These are phyloP conservation scores for Delia radicum DNA, from an alignment of 1,140 invertebrate genomes.

Conservation along the genomic window DNA sequence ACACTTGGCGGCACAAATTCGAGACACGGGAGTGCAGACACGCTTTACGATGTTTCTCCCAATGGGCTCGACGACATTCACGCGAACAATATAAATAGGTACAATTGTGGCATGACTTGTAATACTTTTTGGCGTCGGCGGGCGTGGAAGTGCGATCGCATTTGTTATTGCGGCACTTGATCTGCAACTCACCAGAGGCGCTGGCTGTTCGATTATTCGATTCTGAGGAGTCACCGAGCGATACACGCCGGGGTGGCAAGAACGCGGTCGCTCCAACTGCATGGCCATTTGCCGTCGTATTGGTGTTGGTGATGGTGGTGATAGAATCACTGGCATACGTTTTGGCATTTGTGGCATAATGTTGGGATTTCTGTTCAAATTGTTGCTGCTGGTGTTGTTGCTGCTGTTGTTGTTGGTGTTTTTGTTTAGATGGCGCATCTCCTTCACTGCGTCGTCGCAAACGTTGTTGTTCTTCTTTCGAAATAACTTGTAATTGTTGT, in stretches of 20 bases:
- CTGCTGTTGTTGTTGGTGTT: conserved; percentile 36
- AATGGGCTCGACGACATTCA: conserved; percentile 81
- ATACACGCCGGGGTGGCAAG: conserved; percentile 37
- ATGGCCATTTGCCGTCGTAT: conserved; percentile 11
- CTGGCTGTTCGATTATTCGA: conserved; percentile 32
- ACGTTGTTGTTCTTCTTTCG: conserved; percentile 42
- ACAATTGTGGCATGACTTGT: conserved; percentile 92
- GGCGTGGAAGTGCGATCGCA: conserved; percentile 66
- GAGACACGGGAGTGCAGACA: conserved; percentile 87
- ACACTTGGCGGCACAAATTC: conserved; percentile 83
- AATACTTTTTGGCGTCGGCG: conserved; percentile 70
- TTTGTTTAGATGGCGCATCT: conserved; percentile 43
- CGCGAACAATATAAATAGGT: conserved; percentile 84
- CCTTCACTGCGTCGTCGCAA: conserved; percentile 52
- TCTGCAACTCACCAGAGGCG: conserved; percentile 56
- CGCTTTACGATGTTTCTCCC: conserved; percentile 87
- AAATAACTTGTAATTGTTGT: conserved; percentile 33
- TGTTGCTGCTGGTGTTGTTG: conserved; percentile 28
- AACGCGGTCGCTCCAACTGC: not conserved
- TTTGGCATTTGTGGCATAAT: conserved; percentile 6
- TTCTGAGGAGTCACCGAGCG: conserved; percentile 43
- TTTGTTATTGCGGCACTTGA: conserved; percentile 76
- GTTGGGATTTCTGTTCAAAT: not conserved
- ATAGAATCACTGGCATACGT: conserved; percentile 16
- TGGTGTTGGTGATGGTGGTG: conserved; percentile 15